A percentile compares a stretch with the other conserved stretches of the same genome.
Evolutionary conservation across 2,888 invertebrate genomes (phyloP).

Genomic region (Stegana nigrithorax): DNA sequence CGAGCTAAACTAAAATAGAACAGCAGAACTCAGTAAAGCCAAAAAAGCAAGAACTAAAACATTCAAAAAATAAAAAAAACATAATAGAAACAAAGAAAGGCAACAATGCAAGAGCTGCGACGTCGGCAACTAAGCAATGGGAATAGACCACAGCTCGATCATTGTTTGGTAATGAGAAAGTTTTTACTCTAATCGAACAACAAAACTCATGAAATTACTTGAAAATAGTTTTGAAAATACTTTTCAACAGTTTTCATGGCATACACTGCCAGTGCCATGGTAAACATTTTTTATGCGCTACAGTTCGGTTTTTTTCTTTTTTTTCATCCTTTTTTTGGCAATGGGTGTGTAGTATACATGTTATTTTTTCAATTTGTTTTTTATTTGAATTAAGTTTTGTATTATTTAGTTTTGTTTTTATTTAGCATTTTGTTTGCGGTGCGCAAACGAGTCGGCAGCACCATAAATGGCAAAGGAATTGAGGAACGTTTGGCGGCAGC

Average conservation of each 20-base stretch:
- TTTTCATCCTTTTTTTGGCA: neutral
- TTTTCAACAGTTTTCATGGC: too few relatives aligned
- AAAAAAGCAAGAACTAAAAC: neutral
- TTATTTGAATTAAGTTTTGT: too few relatives aligned
- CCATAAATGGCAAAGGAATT: too few relatives aligned
- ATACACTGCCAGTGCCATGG: too few relatives aligned
- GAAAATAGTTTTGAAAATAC: slow-evolving; percentile 46
- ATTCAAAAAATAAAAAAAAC: neutral
- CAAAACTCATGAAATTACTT: slow-evolving; percentile 49
- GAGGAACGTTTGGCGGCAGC: too few relatives aligned
- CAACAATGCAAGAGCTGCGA: too few relatives aligned
- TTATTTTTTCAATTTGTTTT: too few relatives aligned
- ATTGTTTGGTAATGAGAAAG: slow-evolving; percentile 7
- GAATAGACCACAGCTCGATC: slow-evolving; percentile 8
- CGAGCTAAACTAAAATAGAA: slow-evolving; percentile 8
- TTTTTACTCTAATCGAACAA: slow-evolving; percentile 39
- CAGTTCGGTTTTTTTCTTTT: neutral
- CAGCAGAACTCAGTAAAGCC: neutral
- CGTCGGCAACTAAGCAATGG: neutral
- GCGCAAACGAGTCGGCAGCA: too few relatives aligned
- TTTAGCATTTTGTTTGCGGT: neutral
- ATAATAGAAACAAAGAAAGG: neutral
- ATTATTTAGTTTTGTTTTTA: neutral
- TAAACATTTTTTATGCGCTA: too few relatives aligned
- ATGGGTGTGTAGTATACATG: too few relatives aligned